Base-by-base conservation (phyloP, 1,140 invertebrate species). In the Thalassaphorura encarpata region DNA sequence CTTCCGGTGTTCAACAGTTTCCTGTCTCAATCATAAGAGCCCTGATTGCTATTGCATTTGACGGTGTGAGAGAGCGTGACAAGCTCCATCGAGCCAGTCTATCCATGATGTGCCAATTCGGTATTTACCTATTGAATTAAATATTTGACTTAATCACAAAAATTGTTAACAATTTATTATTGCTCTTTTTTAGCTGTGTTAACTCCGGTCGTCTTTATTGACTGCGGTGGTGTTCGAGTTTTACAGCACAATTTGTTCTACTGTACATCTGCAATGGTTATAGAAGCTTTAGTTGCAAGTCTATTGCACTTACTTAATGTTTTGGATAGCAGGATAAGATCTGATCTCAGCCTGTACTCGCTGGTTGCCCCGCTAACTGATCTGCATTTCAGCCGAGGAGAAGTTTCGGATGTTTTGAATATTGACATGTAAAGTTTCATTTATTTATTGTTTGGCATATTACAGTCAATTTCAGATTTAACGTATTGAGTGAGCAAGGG, bases 301-400 rank as follows among this genome's bases (percentile, higher is more conserved):
- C 71, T 96, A n/a, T 73, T 96, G 21, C 84, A 84, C 68, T 76
- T 94, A 16, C 75, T 95, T n/a, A 88, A 92, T 70, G 81, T 83
- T 71, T 90, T 90, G 0, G 74, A 79, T n/a, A 88, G 87, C 1
- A 75, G 93, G 43, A 73, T 76, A 58, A 76, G 78, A 49, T 82
- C 83, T 33, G 80, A 78, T 16, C 78, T 90, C 3, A 83, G 88
- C 66, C 72, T 94, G n/a, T 75, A 88, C 63, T 84, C 47, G 18
- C 75, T 96, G 3, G 83, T 91, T 40, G 88, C 89, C 1, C 89
- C 91, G 2, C 94, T 93, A 66, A 94, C 89, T 65, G 92, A 96
- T 74, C 84, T 89, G 65, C 86, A 93, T 67, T 87, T 78, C 70
- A 80, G 69, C 70, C 80, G 64, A 70, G 76, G 61, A 72, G 79